Evolutionary conservation across 1,140 invertebrate species (phyloP).

Genomic region (Holotrichia oblita): DNA sequence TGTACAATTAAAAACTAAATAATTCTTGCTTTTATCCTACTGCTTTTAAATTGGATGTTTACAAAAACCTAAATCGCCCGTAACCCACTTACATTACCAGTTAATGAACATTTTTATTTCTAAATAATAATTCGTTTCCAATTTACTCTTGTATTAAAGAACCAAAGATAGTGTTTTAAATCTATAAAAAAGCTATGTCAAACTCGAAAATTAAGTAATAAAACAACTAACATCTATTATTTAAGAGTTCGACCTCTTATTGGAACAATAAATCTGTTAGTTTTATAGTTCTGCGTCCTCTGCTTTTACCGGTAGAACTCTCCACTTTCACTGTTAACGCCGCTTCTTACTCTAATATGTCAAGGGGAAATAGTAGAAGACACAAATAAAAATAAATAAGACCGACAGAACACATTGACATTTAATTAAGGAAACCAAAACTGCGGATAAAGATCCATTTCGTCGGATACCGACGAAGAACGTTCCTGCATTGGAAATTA

Average conservation of each 20-base stretch:
- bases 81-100: not conserved
- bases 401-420: constrained; percentile 10
- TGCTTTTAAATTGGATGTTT: too few species aligned
- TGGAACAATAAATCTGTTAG: not conserved
- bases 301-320: not conserved
- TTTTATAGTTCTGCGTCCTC: not conserved
- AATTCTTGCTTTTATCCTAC: too few species aligned
- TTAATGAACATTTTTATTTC: constrained; percentile 19
- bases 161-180: not conserved
- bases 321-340: not conserved
- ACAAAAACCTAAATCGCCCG: not conserved
- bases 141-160: not conserved
- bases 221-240: constrained; percentile 22
- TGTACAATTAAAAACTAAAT: too few species aligned
- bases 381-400: constrained; percentile 24
- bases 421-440: constrained; percentile 26
- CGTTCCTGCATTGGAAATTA: not conserved
- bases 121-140: not conserved
- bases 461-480: not conserved
- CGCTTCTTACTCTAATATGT: not conserved
- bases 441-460: constrained; percentile 4
- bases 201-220: not conserved
- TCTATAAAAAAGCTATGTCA: not conserved
- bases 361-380: not conserved
- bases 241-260: not conserved